Conservation (phyloP, 2,888 invertebrate genomes). For the Thecophora atra region DNA sequence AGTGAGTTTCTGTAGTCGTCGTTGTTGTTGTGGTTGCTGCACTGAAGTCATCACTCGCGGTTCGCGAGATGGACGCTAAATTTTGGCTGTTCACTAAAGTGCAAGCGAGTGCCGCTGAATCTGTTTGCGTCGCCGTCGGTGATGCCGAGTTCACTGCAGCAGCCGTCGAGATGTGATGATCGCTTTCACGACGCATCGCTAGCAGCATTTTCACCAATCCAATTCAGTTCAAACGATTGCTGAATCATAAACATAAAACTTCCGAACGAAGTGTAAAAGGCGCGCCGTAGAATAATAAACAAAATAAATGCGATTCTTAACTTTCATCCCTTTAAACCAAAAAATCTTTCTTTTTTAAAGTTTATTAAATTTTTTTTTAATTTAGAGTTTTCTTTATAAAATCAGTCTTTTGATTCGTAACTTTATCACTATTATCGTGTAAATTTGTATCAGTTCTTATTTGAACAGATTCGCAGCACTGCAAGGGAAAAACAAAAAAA, state of each 20-base stretch:
- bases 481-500: background rate
- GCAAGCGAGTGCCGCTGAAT: constrained; percentile 30
- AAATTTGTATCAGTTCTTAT: background rate
- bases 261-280: too few relatives aligned
- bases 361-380: too few relatives aligned
- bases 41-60: constrained; percentile 33
- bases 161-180: constrained; percentile 64
- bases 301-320: constrained; percentile 6
- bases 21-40: constrained; percentile 42
- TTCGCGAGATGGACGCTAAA: background rate
- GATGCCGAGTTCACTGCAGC: constrained; percentile 39
- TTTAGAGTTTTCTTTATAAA: too few relatives aligned
- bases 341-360: too few relatives aligned
- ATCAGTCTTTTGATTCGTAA: background rate
- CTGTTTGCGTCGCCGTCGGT: constrained; percentile 45
- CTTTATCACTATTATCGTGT: too few relatives aligned
- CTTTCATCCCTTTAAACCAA: too few relatives aligned
- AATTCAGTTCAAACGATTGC: constrained; percentile 39
- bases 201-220: constrained; percentile 67
- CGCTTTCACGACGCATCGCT: constrained; percentile 82
- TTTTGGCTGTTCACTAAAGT: constrained; percentile 23
- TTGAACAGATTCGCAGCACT: background rate
- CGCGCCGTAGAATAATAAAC: constrained; percentile 30
- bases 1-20: constrained; percentile 27
- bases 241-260: constrained; percentile 21